These are phyloP conservation scores for Prionace glauca DNA, from an alignment of 2,797 vertebrate genomes.

Conservation along the genomic window DNA sequence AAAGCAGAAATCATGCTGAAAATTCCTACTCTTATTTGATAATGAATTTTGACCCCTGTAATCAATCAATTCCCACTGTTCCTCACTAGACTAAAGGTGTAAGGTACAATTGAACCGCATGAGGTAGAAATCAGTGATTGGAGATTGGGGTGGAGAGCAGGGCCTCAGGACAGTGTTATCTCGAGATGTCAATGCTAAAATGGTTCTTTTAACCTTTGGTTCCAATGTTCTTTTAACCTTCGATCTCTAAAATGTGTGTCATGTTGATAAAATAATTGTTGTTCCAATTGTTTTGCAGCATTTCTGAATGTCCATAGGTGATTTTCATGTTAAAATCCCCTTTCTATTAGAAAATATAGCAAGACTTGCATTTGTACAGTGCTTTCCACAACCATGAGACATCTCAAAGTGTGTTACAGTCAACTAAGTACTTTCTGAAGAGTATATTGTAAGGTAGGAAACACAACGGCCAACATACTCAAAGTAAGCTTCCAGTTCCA, in stretches of 20 bases:
- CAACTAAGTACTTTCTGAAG: no score
- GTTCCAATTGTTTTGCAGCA: neutral
- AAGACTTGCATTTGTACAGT: no score
- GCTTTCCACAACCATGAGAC: no score
- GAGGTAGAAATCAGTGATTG: neutral
- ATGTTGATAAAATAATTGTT: neutral
- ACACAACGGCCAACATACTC: no score
- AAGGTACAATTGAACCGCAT: neutral
- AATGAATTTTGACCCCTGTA: neutral
- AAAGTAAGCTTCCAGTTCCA: no score
- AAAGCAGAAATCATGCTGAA: neutral
- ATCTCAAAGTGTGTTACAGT: no score
- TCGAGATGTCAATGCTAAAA: neutral
- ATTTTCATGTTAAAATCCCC: neutral
- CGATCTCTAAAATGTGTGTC: neutral
- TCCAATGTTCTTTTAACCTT: neutral
- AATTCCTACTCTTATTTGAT: neutral
- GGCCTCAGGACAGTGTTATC: neutral
- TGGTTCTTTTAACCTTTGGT: neutral
- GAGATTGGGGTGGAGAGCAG: neutral
- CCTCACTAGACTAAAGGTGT: neutral
- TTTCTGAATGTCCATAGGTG: neutral
- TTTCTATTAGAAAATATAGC: neutral
- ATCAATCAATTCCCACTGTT: neutral
- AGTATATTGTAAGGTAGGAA: no score